Base-by-base conservation (phyloP, 2,113 vertebrate genomes). In the Prochilodus magdalenae region DNA sequence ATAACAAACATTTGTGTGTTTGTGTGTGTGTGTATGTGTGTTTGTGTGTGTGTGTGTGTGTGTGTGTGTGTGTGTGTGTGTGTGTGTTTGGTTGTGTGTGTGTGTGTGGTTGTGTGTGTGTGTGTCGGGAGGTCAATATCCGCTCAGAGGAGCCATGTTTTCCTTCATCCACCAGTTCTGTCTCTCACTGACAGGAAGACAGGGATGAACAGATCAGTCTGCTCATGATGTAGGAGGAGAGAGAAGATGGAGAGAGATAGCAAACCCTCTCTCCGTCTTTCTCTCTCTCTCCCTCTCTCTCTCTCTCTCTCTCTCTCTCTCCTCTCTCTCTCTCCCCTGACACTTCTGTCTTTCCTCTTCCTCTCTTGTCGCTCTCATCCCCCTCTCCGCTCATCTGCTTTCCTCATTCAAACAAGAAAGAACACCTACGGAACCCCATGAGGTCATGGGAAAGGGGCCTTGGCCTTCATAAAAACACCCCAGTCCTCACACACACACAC, bases 371-470 rank as follows among this genome's bases (percentile, higher is more conserved):
- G 33, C 71, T 36, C 79, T 79, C 75, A 78, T 88, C 81, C 57
- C 74, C 27, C 62, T 77, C 69, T 75, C 55, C 47, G 27, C 77
- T 84, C 88, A 65, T 85, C 70, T 87, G 92, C 85, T 90, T 89
- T 87, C 84, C 86, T 80, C 89, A 90, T 91, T 77, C 79, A 72
- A 77, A 67, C 75, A 22, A 67, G 84, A 79, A 84, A 76, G 79
- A 90, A 91, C 91, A 92, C 92, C 91, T 89, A 77, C 89, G 90
- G 91, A 89, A 90, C 89, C 89, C 89, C 67, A 89, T 93, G 92
- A 94, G 91, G 89, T 93, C 92, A 93, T 94, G 91, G 90, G 93
- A 92, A 94, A 83, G 78, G 16, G 74, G 86, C 69, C 18, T 75
- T 57, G 66, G 82, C 77, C 62, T 24, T 79, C 59, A 84, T 84